Percentiles rank a stretch among this genome's conserved stretches.
Conservation (phyloP, 2,888 invertebrate species). For the Drosophila anomelani region DNA sequence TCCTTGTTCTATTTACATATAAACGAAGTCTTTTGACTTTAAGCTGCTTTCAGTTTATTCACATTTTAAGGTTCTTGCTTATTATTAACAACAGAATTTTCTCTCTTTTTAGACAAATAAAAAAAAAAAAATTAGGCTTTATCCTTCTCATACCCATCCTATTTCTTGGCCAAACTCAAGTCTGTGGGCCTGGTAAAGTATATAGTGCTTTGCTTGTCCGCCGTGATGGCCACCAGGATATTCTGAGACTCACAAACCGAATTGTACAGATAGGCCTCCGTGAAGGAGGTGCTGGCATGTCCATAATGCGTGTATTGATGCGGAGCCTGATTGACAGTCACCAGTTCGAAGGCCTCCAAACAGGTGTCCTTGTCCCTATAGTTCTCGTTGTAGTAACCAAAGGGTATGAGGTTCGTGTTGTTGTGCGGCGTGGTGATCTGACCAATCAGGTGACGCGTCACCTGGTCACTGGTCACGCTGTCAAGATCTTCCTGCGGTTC, state of each 20-base stretch:
- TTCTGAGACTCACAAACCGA: slow-evolving; percentile 22
- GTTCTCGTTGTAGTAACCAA: slow-evolving; percentile 36
- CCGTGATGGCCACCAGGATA: slow-evolving; percentile 29
- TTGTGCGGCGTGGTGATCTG: slow-evolving; percentile 19
- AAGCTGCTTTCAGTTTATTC: neutral
- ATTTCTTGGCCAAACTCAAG: neutral
- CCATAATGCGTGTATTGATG: slow-evolving; percentile 19
- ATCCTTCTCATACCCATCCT: too few species aligned
- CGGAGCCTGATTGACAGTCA: slow-evolving; percentile 35
- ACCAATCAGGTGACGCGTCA: slow-evolving; percentile 25
- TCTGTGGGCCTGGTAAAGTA: slow-evolving; percentile 33
- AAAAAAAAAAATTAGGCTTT: neutral
- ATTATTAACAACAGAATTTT: neutral
- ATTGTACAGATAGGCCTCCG: slow-evolving; percentile 28
- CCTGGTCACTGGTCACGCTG: slow-evolving; percentile 3
- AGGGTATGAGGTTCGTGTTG: slow-evolving; percentile 25
- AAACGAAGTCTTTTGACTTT: neutral
- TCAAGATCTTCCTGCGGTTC: slow-evolving; percentile 33
- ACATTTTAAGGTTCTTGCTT: neutral
- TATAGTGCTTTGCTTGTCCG: slow-evolving; percentile 29
- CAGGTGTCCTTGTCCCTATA: slow-evolving; percentile 26
- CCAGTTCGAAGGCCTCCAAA: slow-evolving; percentile 27
- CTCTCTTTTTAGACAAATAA: neutral
- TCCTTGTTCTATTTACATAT: slow-evolving; percentile 19
- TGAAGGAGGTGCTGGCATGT: slow-evolving; percentile 12